Conservation (phyloP, 1,140 invertebrate species). For the Arctopsyche grandis region DNA sequence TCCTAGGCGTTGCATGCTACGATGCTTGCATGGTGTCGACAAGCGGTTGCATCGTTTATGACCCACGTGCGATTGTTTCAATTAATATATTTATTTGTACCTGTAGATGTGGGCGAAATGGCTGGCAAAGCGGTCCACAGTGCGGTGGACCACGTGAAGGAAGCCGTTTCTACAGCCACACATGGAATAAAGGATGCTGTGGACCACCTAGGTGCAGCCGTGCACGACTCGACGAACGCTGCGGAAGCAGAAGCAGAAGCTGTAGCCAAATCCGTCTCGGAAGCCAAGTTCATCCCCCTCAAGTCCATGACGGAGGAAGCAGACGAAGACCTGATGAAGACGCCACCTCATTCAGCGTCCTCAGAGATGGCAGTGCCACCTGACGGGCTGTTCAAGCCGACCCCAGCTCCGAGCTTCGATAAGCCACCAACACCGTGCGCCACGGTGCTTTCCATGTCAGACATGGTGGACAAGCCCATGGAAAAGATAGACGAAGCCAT, state of each 20-base stretch:
- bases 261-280: neutral
- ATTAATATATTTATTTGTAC: no score
- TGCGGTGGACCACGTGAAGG: slow-evolving; percentile 52
- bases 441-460: slow-evolving; percentile 37
- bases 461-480: slow-evolving; percentile 48
- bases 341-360: slow-evolving; percentile 35
- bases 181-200: slow-evolving; percentile 41
- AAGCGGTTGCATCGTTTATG: no score
- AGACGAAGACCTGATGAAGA: slow-evolving; percentile 45
- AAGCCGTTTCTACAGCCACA: slow-evolving; percentile 41
- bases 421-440: slow-evolving; percentile 50
- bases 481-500: slow-evolving; percentile 48
- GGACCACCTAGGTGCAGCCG: neutral
- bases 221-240: slow-evolving; percentile 6
- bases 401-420: slow-evolving; percentile 52
- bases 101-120: slow-evolving; percentile 50
- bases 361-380: slow-evolving; percentile 27
- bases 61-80: no score
- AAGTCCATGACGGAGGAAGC: slow-evolving; percentile 33
- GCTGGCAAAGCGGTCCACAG: slow-evolving; percentile 43
- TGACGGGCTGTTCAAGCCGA: slow-evolving; percentile 48
- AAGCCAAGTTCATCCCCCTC: slow-evolving; percentile 37
- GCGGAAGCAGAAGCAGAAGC: neutral
- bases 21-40: no score
- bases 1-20: no score